Percentiles rank a stretch among this genome's conserved stretches.
phyloP scores from a whole-genome alignment of 2,113 vertebrate species.

The Microcebus tavaratra region DNA sequence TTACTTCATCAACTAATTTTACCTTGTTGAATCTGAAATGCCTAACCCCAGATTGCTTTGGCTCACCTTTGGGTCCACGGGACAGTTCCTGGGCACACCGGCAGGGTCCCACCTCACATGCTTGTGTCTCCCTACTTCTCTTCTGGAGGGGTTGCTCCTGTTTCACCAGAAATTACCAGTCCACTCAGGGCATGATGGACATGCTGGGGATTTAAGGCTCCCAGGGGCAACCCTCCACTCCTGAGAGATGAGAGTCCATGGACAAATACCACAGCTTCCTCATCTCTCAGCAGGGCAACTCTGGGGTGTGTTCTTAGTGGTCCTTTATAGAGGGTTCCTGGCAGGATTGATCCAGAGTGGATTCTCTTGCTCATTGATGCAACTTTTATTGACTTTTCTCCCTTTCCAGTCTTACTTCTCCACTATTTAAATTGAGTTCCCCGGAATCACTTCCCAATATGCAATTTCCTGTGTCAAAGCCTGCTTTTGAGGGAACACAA shows the following conservation, averaged over 20 bases:
- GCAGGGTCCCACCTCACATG: not conserved
- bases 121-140: not conserved
- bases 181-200: not conserved
- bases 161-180: not conserved
- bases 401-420: not conserved
- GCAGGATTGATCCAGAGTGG: not conserved
- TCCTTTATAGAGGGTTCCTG: not conserved
- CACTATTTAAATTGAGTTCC: not conserved
- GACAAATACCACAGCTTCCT: not conserved
- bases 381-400: not conserved
- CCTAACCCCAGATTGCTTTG: fast-evolving
- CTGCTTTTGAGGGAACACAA: not conserved
- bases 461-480: not conserved
- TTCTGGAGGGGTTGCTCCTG: not conserved
- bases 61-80: not conserved
- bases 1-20: not conserved
- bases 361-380: not conserved
- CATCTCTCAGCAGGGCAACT: not conserved
- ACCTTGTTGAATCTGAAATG: not conserved
- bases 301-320: not conserved
- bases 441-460: not conserved
- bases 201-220: not conserved
- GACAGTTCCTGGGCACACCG: not conserved
- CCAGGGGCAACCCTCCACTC: not conserved
- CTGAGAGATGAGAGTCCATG: not conserved